These are phyloP conservation scores for Macrotis lagotis DNA, from an alignment of 2,113 vertebrate species.

Conservation along the genomic window DNA sequence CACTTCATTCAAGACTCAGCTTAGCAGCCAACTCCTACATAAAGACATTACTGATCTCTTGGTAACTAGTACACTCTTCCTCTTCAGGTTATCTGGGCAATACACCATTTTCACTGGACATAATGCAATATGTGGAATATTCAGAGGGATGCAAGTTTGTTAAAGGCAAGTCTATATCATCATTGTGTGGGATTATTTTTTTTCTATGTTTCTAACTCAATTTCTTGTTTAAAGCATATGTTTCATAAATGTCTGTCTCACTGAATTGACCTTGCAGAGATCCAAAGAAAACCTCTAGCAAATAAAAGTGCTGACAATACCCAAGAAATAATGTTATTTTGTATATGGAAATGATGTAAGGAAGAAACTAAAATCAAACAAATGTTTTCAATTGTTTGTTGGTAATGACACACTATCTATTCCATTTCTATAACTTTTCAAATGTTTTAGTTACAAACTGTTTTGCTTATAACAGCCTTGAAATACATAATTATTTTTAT, in stretches of 20 bases:
- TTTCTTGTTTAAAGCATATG: not conserved
- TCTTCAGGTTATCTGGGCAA: not conserved
- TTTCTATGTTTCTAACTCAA: not conserved
- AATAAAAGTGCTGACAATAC: not conserved
- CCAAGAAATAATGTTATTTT: not conserved
- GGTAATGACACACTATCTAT: not conserved
- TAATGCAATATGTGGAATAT: not conserved
- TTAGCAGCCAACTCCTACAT: not conserved
- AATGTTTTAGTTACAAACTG: not conserved
- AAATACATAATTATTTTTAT: not conserved
- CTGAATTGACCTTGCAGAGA: not conserved
- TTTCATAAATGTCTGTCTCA: not conserved
- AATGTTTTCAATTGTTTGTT: not conserved
- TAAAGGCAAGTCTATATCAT: not conserved
- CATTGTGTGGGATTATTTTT: not conserved
- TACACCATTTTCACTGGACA: not conserved
- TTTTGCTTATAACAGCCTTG: not conserved
- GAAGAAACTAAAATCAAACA: not conserved
- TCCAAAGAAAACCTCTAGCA: not conserved
- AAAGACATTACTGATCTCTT: not conserved
- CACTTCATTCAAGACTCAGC: not conserved
- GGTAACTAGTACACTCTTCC: not conserved
- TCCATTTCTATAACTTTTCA: not conserved
- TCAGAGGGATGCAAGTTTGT: not conserved
- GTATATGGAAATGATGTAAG: not conserved